These are phyloP conservation scores for Tinamus major DNA, from an alignment of 2,797 vertebrate genomes.

Conservation along the genomic window DNA sequence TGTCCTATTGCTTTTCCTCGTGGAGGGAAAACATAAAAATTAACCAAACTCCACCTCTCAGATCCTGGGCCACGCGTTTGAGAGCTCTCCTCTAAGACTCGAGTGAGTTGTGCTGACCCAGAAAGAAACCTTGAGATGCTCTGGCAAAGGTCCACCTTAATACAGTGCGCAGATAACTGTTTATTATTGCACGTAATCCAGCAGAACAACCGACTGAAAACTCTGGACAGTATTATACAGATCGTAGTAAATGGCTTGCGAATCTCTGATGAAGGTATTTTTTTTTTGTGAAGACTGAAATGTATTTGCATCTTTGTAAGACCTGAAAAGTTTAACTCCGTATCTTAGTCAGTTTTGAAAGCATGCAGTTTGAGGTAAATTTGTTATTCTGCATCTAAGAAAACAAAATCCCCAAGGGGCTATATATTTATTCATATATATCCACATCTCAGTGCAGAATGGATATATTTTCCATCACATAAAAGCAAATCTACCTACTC, in stretches of 20 bases:
- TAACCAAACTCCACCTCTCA: neutral
- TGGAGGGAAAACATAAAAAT: neutral
- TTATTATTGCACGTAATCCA: constrained; percentile 81
- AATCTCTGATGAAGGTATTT: constrained; percentile 66
- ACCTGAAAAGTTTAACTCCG: constrained; percentile 81
- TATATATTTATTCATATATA: constrained; percentile 4
- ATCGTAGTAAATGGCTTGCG: constrained; percentile 61
- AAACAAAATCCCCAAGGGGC: constrained; percentile 66
- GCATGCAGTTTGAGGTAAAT: constrained; percentile 81
- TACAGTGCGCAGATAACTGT: constrained; percentile 74
- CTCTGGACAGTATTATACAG: constrained; percentile 63
- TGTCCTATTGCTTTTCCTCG: neutral
- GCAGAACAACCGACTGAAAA: constrained; percentile 73
- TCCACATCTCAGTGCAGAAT: constrained; percentile 23
- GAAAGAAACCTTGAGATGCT: neutral
- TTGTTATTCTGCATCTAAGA: constrained; percentile 71
- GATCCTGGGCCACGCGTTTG: neutral
- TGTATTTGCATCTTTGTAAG: constrained; percentile 79
- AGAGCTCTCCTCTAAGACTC: neutral
- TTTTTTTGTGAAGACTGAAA: constrained; percentile 64
- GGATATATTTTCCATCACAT: constrained; percentile 56
- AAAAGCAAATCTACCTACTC: constrained; percentile 71
- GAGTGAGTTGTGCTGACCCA: neutral
- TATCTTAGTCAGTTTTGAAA: constrained; percentile 68
- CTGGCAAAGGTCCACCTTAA: constrained; percentile 1